A percentile compares a stretch with the other conserved stretches of the same genome.
Evolutionary conservation across 2,797 vertebrate species (phyloP).

Genomic region (Lophura swinhoii): DNA sequence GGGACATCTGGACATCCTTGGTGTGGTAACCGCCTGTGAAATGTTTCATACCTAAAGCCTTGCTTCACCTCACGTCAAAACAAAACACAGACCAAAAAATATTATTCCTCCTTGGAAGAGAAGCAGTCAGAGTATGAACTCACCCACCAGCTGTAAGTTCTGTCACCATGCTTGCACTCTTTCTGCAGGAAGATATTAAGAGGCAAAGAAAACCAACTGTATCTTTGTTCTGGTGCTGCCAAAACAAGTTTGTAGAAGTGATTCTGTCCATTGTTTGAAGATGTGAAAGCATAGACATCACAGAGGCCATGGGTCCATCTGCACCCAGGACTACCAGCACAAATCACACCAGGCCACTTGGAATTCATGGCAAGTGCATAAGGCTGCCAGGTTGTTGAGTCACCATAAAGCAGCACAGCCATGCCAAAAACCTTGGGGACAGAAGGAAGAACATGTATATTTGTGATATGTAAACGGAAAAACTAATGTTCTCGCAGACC

Average conservation of each 20-base stretch:
- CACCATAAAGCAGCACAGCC: background rate
- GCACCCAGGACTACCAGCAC: background rate
- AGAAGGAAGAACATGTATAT: background rate
- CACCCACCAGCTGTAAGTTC: background rate
- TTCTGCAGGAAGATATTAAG: background rate
- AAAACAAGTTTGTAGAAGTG: background rate
- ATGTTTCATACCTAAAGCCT: background rate
- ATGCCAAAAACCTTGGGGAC: background rate
- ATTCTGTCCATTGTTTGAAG: background rate
- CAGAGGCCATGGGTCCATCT: background rate
- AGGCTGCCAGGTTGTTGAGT: background rate
- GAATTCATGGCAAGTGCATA: background rate
- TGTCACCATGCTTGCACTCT: background rate
- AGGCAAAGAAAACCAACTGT: background rate
- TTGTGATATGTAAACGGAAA: background rate
- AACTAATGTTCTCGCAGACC: background rate
- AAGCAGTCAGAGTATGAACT: background rate
- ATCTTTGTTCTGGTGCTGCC: background rate
- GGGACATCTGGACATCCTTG: background rate
- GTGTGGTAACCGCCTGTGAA: background rate
- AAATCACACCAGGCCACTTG: background rate
- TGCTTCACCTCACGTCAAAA: background rate
- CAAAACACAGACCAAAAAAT: background rate
- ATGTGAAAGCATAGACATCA: accelerated
- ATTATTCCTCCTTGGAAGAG: background rate